Evolutionary conservation across 1,140 invertebrate species (phyloP).

Genomic region (Antheraea pernyi): DNA sequence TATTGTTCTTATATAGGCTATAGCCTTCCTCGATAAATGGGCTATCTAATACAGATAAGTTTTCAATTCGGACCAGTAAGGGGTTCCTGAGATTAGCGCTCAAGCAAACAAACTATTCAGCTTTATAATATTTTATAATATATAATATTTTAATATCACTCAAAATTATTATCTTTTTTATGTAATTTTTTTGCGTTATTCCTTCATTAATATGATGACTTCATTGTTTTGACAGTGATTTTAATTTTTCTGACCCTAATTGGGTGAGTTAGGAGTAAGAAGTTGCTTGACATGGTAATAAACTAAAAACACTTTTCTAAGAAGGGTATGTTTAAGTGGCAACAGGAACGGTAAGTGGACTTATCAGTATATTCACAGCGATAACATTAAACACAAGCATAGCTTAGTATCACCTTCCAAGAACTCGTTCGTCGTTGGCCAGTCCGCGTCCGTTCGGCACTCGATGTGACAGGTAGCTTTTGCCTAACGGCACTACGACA

Average conservation of each 20-base stretch:
- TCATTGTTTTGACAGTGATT: background rate
- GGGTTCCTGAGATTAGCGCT: too few relatives aligned
- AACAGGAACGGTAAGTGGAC: conserved; percentile 55
- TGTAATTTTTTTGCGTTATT: too few relatives aligned
- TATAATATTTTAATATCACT: too few relatives aligned
- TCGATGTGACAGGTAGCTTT: conserved; percentile 64
- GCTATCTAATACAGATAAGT: too few relatives aligned
- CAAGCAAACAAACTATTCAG: too few relatives aligned
- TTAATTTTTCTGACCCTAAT: too few relatives aligned
- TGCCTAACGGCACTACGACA: conserved; percentile 66
- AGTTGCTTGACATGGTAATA: conserved; percentile 29
- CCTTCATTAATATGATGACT: background rate
- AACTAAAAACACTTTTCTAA: conserved; percentile 42
- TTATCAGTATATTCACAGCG: conserved; percentile 70
- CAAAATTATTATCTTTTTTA: too few relatives aligned
- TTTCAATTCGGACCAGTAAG: too few relatives aligned
- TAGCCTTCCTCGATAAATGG: too few relatives aligned
- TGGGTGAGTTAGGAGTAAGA: too few relatives aligned
- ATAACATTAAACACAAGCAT: conserved; percentile 67
- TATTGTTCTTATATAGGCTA: too few relatives aligned
- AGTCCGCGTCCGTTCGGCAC: background rate
- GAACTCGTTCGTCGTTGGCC: conserved; percentile 34
- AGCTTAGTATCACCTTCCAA: conserved; percentile 67
- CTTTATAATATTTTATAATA: too few relatives aligned
- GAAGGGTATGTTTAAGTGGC: conserved; percentile 49